phyloP scores from a whole-genome alignment of 2,113 vertebrate species.

The Cinclus mexicanus region DNA sequence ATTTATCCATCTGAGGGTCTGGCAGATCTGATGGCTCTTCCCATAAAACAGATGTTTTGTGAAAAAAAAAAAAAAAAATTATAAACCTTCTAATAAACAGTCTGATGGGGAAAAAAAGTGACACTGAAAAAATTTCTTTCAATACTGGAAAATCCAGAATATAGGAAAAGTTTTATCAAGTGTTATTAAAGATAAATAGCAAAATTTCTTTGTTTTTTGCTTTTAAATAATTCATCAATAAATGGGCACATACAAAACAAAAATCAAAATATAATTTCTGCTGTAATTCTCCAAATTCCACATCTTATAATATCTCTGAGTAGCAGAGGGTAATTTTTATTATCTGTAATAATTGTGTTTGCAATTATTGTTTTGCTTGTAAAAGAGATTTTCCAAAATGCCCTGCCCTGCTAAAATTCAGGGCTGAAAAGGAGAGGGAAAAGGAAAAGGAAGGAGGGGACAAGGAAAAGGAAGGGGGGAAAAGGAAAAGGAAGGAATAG shows the following conservation, averaged over 20 bases:
- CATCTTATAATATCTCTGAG: background rate
- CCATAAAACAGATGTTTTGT: background rate
- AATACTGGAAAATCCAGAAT: background rate
- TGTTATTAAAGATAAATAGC: background rate
- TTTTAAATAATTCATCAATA: background rate
- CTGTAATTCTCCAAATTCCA: background rate
- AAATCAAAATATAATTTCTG: background rate
- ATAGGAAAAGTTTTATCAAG: background rate
- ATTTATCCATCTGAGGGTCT: background rate
- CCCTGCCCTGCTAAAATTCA: background rate
- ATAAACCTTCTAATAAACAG: background rate
- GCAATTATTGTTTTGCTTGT: background rate
- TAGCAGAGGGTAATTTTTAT: background rate
- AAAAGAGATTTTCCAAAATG: background rate
- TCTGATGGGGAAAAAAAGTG: background rate
- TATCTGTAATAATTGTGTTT: background rate
- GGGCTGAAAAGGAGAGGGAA: background rate
- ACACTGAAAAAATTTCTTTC: background rate
- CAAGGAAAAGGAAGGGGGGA: background rate
- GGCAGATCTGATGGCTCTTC: background rate
- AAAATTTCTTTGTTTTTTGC: background rate
- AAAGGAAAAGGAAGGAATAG: too few species aligned
- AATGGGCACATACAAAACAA: background rate
- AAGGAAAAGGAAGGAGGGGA: too few species aligned
- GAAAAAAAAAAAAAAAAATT: accelerated